A percentile compares a stretch with the other conserved stretches of the same genome.
These are phyloP conservation scores for Rhabdomys dilectus DNA, from an alignment of 2,113 vertebrate species.

Conservation along the genomic window DNA sequence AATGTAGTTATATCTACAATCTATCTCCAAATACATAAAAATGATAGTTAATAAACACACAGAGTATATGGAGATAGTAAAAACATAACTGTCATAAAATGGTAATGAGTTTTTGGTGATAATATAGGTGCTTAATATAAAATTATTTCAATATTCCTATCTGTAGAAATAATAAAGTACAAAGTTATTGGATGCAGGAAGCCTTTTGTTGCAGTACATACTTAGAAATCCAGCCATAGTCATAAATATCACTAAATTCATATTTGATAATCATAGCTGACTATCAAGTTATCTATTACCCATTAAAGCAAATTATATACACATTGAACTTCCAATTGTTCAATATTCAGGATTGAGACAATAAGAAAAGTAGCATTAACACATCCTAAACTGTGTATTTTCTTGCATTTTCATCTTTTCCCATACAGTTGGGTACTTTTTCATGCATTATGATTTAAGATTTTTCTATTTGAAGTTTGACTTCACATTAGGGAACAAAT, in stretches of 20 bases:
- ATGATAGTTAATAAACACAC: neutral
- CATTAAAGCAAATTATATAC: neutral
- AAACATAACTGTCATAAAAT: neutral
- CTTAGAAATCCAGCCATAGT: neutral
- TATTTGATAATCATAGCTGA: neutral
- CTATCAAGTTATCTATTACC: neutral
- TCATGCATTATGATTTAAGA: neutral
- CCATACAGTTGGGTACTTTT: neutral
- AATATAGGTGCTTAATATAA: neutral
- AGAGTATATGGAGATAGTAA: neutral
- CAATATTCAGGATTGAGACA: neutral
- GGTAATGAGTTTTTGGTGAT: neutral
- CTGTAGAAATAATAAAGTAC: neutral
- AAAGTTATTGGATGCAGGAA: neutral
- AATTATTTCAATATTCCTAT: neutral
- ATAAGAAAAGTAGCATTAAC: neutral
- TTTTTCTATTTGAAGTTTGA: constrained; percentile 36
- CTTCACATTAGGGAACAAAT: constrained; percentile 23
- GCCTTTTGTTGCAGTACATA: neutral
- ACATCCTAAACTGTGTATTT: neutral
- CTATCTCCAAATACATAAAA: constrained; percentile 13
- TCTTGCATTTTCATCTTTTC: neutral
- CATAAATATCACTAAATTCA: neutral
- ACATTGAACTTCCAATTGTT: constrained; percentile 16
- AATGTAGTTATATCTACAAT: neutral